These are phyloP conservation scores for Xylocopa sonorina DNA, from an alignment of 1,140 invertebrate species.

Conservation along the genomic window DNA sequence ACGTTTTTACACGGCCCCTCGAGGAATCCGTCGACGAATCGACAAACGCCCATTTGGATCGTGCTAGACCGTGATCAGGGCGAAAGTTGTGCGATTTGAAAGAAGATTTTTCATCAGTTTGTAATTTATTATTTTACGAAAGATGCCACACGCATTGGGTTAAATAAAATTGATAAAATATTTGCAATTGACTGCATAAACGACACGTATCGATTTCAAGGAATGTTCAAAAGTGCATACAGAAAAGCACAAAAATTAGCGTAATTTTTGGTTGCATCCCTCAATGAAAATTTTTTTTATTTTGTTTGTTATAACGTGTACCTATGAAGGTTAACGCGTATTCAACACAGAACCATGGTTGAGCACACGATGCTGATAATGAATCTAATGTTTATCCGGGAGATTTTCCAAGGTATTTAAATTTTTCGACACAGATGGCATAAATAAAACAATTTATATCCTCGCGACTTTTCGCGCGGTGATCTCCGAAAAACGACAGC, in stretches of 20 bases:
- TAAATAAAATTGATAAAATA: too few species aligned
- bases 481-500: conserved; percentile 52
- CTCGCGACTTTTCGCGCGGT: conserved; percentile 22
- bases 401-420: conserved; percentile 3
- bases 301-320: neutral
- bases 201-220: too few species aligned
- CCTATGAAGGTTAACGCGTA: neutral
- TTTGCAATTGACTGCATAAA: too few species aligned
- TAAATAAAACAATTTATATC: conserved; percentile 56
- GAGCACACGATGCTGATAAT: too few species aligned
- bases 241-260: too few species aligned
- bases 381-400: neutral
- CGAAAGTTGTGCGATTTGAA: neutral
- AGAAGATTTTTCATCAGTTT: too few species aligned
- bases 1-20: neutral
- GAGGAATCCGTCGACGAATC: too few species aligned
- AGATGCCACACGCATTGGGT: too few species aligned
- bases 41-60: neutral
- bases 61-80: neutral
- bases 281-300: neutral
- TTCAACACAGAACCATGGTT: too few species aligned
- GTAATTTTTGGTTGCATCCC: too few species aligned
- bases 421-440: conserved; percentile 32
- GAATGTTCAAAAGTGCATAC: too few species aligned
- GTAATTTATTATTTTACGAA: too few species aligned